Conservation (phyloP, 2,888 invertebrate species). For the Oeneis ivallda region DNA sequence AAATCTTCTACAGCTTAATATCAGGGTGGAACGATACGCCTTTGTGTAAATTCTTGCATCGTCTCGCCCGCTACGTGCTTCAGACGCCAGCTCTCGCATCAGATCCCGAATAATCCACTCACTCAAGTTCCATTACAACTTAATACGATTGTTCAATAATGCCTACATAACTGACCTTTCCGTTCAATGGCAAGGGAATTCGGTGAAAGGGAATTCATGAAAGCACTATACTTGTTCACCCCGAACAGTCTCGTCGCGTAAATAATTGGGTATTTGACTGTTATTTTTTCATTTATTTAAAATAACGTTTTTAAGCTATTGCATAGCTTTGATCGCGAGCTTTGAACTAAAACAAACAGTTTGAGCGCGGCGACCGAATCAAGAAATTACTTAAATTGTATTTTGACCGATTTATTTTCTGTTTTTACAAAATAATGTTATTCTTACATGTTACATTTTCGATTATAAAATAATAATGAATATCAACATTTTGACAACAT, state of each 20-base stretch:
- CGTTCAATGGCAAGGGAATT: slow-evolving; percentile 1
- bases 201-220: slow-evolving; percentile 4
- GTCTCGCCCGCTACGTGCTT: slow-evolving; percentile 25
- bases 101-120: slow-evolving; percentile 29
- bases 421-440: too few species aligned
- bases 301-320: too few species aligned
- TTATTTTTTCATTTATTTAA: too few species aligned
- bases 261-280: too few species aligned
- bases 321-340: too few species aligned
- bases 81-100: slow-evolving; percentile 21
- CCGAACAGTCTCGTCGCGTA: neutral
- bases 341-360: too few species aligned
- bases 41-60: slow-evolving; percentile 26
- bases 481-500: too few species aligned
- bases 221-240: neutral
- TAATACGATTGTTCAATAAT: slow-evolving; percentile 21
- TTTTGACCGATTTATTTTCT: too few species aligned
- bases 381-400: too few species aligned
- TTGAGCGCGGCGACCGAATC: too few species aligned
- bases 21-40: slow-evolving; percentile 21
- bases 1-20: slow-evolving; percentile 15
- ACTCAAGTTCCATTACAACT: slow-evolving; percentile 24
- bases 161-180: slow-evolving; percentile 20
- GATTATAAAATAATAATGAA: too few species aligned
- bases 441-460: too few species aligned